These are phyloP conservation scores for Smutsia gigantea DNA, from an alignment of 2,797 vertebrate species.

Conservation along the genomic window DNA sequence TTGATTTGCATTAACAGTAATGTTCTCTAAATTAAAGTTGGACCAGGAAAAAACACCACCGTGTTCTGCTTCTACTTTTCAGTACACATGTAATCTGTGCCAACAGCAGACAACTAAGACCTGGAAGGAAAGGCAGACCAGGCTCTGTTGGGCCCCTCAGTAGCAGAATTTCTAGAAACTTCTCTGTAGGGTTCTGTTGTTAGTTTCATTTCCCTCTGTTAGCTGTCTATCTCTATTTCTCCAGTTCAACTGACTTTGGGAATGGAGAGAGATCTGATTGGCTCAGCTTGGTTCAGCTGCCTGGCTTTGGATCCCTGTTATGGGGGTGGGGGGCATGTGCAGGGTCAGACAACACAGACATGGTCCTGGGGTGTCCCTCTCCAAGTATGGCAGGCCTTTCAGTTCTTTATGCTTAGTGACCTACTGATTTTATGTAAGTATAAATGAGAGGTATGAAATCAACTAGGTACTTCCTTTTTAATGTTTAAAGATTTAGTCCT, in stretches of 20 bases:
- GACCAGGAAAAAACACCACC: conserved; percentile 62
- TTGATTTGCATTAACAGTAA: conserved; percentile 67
- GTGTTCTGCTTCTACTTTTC: conserved; percentile 66
- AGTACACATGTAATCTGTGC: background rate
- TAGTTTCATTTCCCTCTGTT: conserved; percentile 19
- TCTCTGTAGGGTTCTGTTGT: background rate
- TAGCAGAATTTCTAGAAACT: conserved; percentile 38
- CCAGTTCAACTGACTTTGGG: background rate
- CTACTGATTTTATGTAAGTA: background rate
- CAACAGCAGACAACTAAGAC: background rate
- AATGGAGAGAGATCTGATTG: background rate
- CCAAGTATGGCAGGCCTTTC: background rate
- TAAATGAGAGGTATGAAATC: conserved; percentile 1
- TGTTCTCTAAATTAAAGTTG: conserved; percentile 61
- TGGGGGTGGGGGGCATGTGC: background rate
- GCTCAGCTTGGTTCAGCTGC: background rate
- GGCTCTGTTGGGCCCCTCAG: background rate
- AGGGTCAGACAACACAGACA: background rate
- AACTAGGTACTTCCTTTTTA: conserved; percentile 17
- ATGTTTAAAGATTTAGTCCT: background rate
- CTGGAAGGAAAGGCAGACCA: conserved; percentile 6
- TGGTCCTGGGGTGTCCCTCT: background rate
- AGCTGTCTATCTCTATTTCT: background rate
- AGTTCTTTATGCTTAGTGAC: background rate
- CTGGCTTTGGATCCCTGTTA: background rate